Evolutionary conservation across 1,140 invertebrate genomes (phyloP).

Genomic region (Lethocerus indicus): DNA sequence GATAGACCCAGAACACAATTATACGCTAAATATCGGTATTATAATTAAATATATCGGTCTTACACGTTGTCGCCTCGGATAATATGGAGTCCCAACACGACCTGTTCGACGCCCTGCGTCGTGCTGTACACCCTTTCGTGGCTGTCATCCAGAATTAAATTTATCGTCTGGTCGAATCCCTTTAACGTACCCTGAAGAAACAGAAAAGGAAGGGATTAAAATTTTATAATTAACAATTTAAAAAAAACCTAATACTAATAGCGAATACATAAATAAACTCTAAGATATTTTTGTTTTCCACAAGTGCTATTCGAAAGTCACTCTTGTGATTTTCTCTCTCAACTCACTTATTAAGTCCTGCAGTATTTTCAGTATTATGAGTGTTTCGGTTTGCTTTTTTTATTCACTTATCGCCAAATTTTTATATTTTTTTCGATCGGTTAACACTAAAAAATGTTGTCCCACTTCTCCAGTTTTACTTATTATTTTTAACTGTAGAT

Average conservation of each 20-base stretch:
- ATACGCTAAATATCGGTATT: no score
- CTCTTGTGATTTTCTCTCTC: background rate
- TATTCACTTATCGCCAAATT: no score
- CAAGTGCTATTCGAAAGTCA: background rate
- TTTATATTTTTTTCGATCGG: no score
- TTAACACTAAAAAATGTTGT: no score
- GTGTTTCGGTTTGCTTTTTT: no score
- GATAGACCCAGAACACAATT: no score
- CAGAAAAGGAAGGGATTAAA: constrained; percentile 16
- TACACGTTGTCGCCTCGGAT: constrained; percentile 96
- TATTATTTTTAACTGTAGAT: no score
- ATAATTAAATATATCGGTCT: no score
- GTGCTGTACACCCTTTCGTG: constrained; percentile 93
- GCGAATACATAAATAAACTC: background rate
- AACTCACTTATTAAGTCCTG: no score
- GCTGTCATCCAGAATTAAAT: constrained; percentile 92
- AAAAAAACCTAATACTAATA: background rate
- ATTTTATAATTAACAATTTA: background rate
- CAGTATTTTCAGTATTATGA: no score
- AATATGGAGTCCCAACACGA: constrained; percentile 89
- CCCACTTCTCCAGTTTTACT: no score
- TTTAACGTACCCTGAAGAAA: constrained; percentile 59
- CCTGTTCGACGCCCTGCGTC: constrained; percentile 84
- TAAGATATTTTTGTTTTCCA: background rate
- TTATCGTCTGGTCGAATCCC: constrained; percentile 96